These are phyloP conservation scores for Eugnorisma glareosa DNA, from an alignment of 2,888 invertebrate species.

Conservation along the genomic window DNA sequence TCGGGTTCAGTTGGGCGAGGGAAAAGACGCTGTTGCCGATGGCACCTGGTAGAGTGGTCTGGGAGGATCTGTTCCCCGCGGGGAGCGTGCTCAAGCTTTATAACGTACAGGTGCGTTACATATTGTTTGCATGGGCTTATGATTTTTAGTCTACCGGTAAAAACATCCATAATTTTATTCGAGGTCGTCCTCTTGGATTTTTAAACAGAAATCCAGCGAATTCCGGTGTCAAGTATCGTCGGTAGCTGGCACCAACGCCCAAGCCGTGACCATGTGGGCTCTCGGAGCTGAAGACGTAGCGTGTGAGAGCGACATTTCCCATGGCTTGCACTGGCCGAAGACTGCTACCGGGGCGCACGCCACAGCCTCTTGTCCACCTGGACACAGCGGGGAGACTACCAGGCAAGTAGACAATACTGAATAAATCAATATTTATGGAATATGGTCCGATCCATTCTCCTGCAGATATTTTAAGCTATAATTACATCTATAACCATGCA, in stretches of 20 bases:
- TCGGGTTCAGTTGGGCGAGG: too few species aligned
- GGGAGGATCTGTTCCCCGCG: too few species aligned
- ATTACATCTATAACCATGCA: not conserved
- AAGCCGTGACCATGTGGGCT: conserved; percentile 92
- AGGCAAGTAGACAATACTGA: conserved; percentile 72
- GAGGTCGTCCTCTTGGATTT: not conserved
- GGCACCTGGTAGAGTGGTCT: too few species aligned
- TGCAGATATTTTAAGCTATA: not conserved
- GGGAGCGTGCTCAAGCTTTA: too few species aligned
- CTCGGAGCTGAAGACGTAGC: conserved; percentile 90
- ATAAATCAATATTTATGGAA: not conserved
- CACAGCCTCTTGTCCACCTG: conserved; percentile 86
- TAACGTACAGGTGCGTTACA: too few species aligned
- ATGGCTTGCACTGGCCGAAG: conserved; percentile 90
- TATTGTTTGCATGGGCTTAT: not conserved
- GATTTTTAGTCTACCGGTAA: not conserved
- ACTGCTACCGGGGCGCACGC: conserved; percentile 94
- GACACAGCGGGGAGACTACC: conserved; percentile 86
- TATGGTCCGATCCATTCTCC: not conserved
- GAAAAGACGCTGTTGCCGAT: too few species aligned
- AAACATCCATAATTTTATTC: not conserved
- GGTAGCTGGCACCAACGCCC: conserved; percentile 86
- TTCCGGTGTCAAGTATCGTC: conserved; percentile 94
- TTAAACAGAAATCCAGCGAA: conserved; percentile 92
- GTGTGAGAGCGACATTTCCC: conserved; percentile 89